These are phyloP conservation scores for Erpetoichthys calabaricus DNA, from an alignment of 2,797 vertebrate genomes.

Conservation along the genomic window DNA sequence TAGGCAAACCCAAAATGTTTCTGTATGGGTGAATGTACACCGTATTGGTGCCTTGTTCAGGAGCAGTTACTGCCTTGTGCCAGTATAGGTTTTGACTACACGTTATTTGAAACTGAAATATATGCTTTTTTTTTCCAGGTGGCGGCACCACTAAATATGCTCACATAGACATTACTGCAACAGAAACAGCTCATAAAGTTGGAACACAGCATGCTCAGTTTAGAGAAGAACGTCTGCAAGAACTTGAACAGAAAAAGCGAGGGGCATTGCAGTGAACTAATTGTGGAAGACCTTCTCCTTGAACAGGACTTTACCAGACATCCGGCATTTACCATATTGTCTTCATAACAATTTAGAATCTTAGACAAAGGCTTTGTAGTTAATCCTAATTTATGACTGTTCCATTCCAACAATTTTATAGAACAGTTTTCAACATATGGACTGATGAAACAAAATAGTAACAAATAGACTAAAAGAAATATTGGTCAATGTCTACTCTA, in stretches of 20 bases:
- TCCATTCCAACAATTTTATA: constrained; percentile 31
- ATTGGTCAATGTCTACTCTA: too few species aligned
- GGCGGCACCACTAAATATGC: constrained; percentile 54
- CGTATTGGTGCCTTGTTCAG: too few species aligned
- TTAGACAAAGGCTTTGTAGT: not conserved
- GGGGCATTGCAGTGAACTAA: constrained; percentile 41
- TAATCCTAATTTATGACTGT: constrained; percentile 20
- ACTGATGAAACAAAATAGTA: too few species aligned
- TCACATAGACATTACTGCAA: constrained; percentile 66
- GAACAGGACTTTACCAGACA: not conserved
- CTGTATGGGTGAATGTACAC: too few species aligned
- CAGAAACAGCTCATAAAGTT: constrained; percentile 64
- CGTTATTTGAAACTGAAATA: too few species aligned
- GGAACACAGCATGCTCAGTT: constrained; percentile 59
- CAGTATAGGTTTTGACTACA: too few species aligned
- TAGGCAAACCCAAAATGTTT: too few species aligned
- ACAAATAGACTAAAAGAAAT: too few species aligned
- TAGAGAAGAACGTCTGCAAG: constrained; percentile 54
- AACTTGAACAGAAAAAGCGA: constrained; percentile 55
- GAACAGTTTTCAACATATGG: too few species aligned
- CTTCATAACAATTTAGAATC: constrained; percentile 1
- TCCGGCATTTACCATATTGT: too few species aligned
- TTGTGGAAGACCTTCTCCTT: not conserved
- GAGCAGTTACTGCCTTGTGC: too few species aligned
- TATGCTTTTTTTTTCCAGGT: constrained; percentile 32